Evolutionary conservation across 2,797 vertebrate genomes (phyloP).

Genomic region (Botia almorhae): DNA sequence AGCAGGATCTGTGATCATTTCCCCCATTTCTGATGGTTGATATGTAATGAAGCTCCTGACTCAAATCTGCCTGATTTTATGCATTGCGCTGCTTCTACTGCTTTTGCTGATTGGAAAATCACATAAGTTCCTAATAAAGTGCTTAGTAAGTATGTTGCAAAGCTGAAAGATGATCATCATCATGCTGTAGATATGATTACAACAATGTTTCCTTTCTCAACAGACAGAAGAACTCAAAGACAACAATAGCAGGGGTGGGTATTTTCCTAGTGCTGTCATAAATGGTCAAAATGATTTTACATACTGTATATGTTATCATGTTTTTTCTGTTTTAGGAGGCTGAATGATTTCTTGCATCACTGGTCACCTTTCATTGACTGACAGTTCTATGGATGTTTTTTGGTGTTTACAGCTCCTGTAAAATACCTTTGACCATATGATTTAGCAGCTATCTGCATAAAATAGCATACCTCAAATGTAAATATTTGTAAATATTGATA

Average conservation of each 20-base stretch:
- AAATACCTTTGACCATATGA: slow-evolving; percentile 47
- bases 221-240: slow-evolving; percentile 76
- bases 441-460: slow-evolving; percentile 60
- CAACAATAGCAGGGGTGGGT: slow-evolving; percentile 73
- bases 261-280: background rate
- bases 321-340: slow-evolving; percentile 11
- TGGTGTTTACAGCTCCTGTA: slow-evolving; percentile 29
- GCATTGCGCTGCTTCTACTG: no score
- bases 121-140: no score
- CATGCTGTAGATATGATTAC: no score
- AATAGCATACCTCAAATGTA: slow-evolving; percentile 66
- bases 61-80: no score
- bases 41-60: no score
- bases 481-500: slow-evolving; percentile 69
- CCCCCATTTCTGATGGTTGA: no score
- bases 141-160: no score
- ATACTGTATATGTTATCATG: background rate
- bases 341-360: slow-evolving; percentile 20
- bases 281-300: no score
- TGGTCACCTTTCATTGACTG: slow-evolving; percentile 37
- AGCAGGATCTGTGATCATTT: no score
- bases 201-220: slow-evolving; percentile 17
- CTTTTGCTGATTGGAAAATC: no score
- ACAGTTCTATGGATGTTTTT: slow-evolving; percentile 22
- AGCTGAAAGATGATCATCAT: no score